These are phyloP conservation scores for Dorcus hopei DNA, from an alignment of 2,888 invertebrate species.

Conservation along the genomic window DNA sequence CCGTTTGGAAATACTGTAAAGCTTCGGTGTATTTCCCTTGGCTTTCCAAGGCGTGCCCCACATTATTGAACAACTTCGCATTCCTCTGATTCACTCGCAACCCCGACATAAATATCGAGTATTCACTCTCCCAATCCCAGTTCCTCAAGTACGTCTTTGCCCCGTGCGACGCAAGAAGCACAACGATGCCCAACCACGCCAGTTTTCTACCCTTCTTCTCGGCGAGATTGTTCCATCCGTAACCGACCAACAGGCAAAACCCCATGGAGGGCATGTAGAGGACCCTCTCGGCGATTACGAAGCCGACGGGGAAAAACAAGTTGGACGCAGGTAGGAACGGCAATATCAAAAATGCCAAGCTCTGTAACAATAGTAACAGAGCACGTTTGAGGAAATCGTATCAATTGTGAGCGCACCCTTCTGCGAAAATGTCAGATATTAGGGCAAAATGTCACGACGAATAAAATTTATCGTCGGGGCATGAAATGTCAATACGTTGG, in stretches of 20 bases:
- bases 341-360: conserved; percentile 79
- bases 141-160: conserved; percentile 85
- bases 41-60: conserved; percentile 91
- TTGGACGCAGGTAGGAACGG: conserved; percentile 96
- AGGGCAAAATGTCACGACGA: neutral
- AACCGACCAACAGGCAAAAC: conserved; percentile 87
- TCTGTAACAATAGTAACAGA: conserved; percentile 55
- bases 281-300: conserved; percentile 93
- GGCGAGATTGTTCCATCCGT: conserved; percentile 73
- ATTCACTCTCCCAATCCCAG: conserved; percentile 91
- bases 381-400: neutral
- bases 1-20: conserved; percentile 85
- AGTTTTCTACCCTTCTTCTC: conserved; percentile 65
- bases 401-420: neutral
- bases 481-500: too few species aligned
- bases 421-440: neutral
- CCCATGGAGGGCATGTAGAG: conserved; percentile 98
- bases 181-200: conserved; percentile 61
- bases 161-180: conserved; percentile 72
- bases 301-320: conserved; percentile 96
- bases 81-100: conserved; percentile 82
- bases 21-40: conserved; percentile 72
- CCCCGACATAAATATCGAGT: conserved; percentile 91
- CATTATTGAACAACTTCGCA: conserved; percentile 96
- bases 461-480: too few species aligned